A percentile compares a stretch with the other conserved stretches of the same genome.
phyloP scores from a whole-genome alignment of 2,797 vertebrate species.

The Corythornis leucogaster region DNA sequence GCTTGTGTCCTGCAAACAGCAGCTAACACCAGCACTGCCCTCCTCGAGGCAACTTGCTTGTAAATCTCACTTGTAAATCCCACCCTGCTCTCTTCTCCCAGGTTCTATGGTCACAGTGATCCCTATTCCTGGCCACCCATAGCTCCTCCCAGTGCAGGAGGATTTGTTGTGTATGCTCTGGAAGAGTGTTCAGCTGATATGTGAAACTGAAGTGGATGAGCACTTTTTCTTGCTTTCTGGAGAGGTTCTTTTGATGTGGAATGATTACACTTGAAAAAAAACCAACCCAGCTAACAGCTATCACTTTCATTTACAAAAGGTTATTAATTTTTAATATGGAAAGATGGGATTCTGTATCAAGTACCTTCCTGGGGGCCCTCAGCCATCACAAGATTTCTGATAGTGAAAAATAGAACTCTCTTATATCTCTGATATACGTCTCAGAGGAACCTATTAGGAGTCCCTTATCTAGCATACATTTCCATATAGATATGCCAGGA shows the following conservation, averaged over 20 bases:
- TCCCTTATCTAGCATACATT: background rate
- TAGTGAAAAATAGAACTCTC: background rate
- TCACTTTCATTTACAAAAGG: background rate
- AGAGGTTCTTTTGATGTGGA: background rate
- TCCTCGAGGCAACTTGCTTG: background rate
- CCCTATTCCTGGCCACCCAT: background rate
- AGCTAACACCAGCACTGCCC: background rate
- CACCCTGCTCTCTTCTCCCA: background rate
- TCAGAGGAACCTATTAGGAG: background rate
- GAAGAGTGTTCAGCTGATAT: background rate
- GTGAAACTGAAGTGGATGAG: background rate
- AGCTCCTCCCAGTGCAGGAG: background rate
- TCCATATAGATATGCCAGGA: background rate
- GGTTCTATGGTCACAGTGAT: background rate
- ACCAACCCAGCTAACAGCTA: background rate
- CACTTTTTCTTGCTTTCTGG: background rate
- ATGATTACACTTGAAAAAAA: background rate
- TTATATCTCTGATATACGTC: background rate
- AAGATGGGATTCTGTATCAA: background rate
- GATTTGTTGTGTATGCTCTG: background rate
- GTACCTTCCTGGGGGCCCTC: background rate
- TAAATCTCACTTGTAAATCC: background rate
- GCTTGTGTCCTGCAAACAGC: background rate
- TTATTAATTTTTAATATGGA: background rate
- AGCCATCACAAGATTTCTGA: background rate